Percentiles rank a stretch among this genome's conserved stretches.
Evolutionary conservation across 2,888 invertebrate species (phyloP).

Genomic region (Helleia helle): DNA sequence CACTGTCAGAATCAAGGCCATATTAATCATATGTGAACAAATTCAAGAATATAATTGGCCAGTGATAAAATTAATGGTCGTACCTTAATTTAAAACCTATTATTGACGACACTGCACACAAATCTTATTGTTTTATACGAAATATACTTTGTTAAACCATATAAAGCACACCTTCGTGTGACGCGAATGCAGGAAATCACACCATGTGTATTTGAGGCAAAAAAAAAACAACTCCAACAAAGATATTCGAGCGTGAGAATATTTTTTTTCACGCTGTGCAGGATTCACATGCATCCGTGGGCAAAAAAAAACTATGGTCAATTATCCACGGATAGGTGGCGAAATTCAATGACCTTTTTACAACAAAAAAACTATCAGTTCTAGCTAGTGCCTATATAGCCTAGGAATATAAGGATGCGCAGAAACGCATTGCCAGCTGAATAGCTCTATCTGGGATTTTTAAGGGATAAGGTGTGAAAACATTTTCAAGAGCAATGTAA

Average conservation of each 20-base stretch:
- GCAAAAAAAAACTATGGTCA: slow-evolving; percentile 36
- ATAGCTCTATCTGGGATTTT: slow-evolving; percentile 42
- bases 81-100: neutral
- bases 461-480: slow-evolving; percentile 46
- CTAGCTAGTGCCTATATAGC: slow-evolving; percentile 29
- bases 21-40: slow-evolving; percentile 35
- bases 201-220: slow-evolving; percentile 35
- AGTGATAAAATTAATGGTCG: neutral
- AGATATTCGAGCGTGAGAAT: slow-evolving; percentile 50
- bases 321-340: slow-evolving; percentile 33
- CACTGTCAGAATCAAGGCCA: slow-evolving; percentile 65
- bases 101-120: neutral
- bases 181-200: slow-evolving; percentile 41
- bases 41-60: slow-evolving; percentile 21
- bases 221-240: slow-evolving; percentile 36
- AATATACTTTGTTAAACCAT: slow-evolving; percentile 9
- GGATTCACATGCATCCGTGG: slow-evolving; percentile 45
- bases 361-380: slow-evolving; percentile 29
- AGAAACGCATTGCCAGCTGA: slow-evolving; percentile 42
- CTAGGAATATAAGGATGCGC: slow-evolving; percentile 37
- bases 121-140: neutral
- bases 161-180: slow-evolving; percentile 23
- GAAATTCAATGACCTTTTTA: slow-evolving; percentile 47
- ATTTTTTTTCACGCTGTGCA: slow-evolving; percentile 37
- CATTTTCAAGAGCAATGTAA: slow-evolving; percentile 48